A percentile compares a stretch with the other conserved stretches of the same genome.
These are phyloP conservation scores for Drosophila parvula DNA, from an alignment of 1,140 invertebrate species.

Conservation along the genomic window DNA sequence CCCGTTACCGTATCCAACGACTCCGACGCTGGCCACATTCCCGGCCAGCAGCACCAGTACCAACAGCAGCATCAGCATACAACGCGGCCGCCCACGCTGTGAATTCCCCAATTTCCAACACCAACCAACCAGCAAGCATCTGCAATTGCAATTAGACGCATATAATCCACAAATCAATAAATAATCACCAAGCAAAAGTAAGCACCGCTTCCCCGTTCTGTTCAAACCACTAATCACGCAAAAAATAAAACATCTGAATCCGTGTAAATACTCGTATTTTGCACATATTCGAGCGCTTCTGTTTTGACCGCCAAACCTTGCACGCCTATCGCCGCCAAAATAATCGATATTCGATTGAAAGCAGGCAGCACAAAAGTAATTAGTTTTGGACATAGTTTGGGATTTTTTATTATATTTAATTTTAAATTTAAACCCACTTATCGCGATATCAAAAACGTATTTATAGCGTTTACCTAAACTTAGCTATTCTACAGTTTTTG, in stretches of 20 bases:
- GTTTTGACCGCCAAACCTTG: constrained; percentile 57
- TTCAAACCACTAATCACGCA: constrained; percentile 27
- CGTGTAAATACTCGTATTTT: constrained; percentile 19
- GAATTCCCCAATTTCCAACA: constrained; percentile 44
- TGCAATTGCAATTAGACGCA: constrained; percentile 48
- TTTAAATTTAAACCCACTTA: no score
- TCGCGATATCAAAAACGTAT: no score
- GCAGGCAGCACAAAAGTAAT: neutral
- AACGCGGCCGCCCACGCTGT: constrained; percentile 74
- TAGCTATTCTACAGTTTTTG: no score
- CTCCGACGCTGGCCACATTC: constrained; percentile 35
- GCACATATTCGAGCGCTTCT: constrained; percentile 40
- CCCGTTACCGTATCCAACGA: constrained; percentile 47
- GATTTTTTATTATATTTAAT: constrained; percentile 34
- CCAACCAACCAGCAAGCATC: constrained; percentile 39
- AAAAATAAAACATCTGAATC: constrained; percentile 10
- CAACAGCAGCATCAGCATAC: constrained; percentile 64
- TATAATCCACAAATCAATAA: constrained; percentile 55
- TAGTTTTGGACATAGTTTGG: neutral
- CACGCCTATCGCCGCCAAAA: constrained; percentile 47
- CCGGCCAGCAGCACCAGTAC: constrained; percentile 51
- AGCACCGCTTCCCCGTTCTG: constrained; percentile 51
- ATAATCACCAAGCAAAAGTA: constrained; percentile 57
- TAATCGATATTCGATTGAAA: constrained; percentile 54
- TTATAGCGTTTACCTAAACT: no score